These are phyloP conservation scores for Aricia artaxerxes DNA, from an alignment of 2,888 invertebrate species.

Conservation along the genomic window DNA sequence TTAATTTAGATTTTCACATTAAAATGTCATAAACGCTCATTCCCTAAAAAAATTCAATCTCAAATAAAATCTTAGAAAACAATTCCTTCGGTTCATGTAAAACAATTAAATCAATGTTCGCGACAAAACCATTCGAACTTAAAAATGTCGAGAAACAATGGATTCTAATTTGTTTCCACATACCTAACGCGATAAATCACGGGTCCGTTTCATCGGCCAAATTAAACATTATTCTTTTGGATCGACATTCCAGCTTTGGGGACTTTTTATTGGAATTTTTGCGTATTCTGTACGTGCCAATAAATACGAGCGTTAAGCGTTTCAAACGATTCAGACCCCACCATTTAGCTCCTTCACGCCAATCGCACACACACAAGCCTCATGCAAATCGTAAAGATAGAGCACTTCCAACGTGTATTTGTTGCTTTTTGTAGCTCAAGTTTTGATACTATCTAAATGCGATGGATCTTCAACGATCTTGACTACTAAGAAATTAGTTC, in stretches of 20 bases:
- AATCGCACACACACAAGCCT: conserved; percentile 55
- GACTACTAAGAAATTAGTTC: too few relatives aligned
- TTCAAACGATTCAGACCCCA: conserved; percentile 63
- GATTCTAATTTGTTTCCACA: conserved; percentile 39
- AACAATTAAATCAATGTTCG: conserved; percentile 12
- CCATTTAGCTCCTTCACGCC: conserved; percentile 73
- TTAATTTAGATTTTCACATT: too few relatives aligned
- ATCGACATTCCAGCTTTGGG: conserved; percentile 61
- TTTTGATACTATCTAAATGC: conserved; percentile 53
- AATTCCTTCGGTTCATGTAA: conserved; percentile 6
- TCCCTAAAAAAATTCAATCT: not conserved
- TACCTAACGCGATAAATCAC: conserved; percentile 58
- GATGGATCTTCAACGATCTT: not conserved
- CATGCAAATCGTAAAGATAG: conserved; percentile 76
- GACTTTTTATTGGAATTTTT: conserved; percentile 79
- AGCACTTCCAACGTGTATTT: conserved; percentile 75
- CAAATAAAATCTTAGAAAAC: not conserved
- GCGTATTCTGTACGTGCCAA: conserved; percentile 76
- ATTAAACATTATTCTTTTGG: conserved; percentile 78
- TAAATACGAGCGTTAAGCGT: conserved; percentile 69
- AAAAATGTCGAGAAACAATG: conserved; percentile 34
- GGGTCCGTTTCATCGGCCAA: conserved; percentile 60
- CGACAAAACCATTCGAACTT: conserved; percentile 31
- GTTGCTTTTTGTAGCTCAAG: conserved; percentile 53
- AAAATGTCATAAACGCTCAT: not conserved